Evolutionary conservation across 2,888 invertebrate species (phyloP), one percentile per base, ranked within the genome.

Genomic region (Meloe dianella): DNA sequence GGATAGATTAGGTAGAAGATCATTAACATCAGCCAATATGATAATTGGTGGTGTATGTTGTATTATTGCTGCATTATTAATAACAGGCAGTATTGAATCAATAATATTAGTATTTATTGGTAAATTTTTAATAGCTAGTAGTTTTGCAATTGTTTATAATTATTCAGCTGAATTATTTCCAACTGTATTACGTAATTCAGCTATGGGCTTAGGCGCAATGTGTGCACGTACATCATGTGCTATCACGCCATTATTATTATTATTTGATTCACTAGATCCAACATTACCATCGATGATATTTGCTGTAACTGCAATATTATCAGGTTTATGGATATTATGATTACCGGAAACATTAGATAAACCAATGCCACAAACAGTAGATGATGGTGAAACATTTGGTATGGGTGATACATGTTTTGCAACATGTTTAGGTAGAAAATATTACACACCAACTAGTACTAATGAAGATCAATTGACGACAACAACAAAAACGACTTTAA

Each of bases 111-210:
- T 92, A 0, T 89, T 94, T 82, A 80, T 90, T 22, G 94, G 94
- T 0, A 95, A 95, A 84, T 87, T 93, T 38, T 90, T 93, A 75
- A 93, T 95, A 60, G 92, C 94, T 8, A 92, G 92, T 61, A 94
- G 94, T 0, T 95, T 95, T 83, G 94, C 93, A 14, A 92, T 94
- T 30, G 89, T 94, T 71, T 95, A 93, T 80, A 94, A 94, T 77
- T 95, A 94, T 79, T 94, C 94, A 0, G 94, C 94, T 0, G 94
- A 95, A 83, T 81, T 94, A 20, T 95, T 94, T 77, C 95, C 94
- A 0, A 95, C 95, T 0, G 94, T 94, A 0, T 88, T 95, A 3
- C 86, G 95, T 35, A 94, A 94, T 79, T 93, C 94, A 0, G 94
- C 93, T 0, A 86, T 95, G 78, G 95, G 95, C 0, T 84, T 94